Base-by-base conservation (phyloP, 37 sponge, comb jelly and placozoan species). In the Aphrocallistes beatrix region DNA sequence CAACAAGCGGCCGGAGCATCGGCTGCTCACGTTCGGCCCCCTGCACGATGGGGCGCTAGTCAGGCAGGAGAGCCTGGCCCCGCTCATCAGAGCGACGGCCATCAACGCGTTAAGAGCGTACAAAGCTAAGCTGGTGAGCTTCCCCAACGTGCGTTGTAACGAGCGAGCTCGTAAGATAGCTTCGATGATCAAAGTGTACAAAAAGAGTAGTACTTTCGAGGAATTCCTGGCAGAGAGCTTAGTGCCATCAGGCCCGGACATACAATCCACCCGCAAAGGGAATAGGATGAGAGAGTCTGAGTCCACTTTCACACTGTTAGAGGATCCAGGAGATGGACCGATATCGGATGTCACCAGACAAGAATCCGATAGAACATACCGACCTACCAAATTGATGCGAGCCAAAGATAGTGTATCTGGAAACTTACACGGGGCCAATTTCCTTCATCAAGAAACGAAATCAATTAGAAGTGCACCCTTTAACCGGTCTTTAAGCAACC, bases 1-100 rank as follows among this genome's bases (percentile, higher is more conserved):
- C 82, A 88, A 89, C 51, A 92, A 89, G 39, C 89, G 90, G 84
- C 85, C 37, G 45, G 85, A 82, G 36, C 82, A 51, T 50, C 0
- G 47, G 38, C 38, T 36, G 38, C 87, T 90, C 23, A 86, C 38
- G 1, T 96, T 95, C 87, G 99, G 99, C 13, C 99, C 99, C 0
- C 93, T 99, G 81, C 96, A 91, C 85, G 94, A 94, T 87, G 99
- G 99, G 23, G 94, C 96, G 0, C 38, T 99, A 30, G 93, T 99
- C 23, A 87, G 90, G 42, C 81, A 87, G 38, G 51, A 51, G 37
- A 84, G 81, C 28, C 88, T 99, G 19, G 88, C 96, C 0, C 36
- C 84, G 1, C 90, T 95, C 36, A 96, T 99, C 36, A 87, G 99
- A 47, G 93, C 92, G 37, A 99, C 99, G 1, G 94, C 94, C 37